Percentiles rank a stretch among this genome's conserved stretches.
These are phyloP conservation scores for Aromia moschata DNA, from an alignment of 2,888 invertebrate genomes.

Conservation along the genomic window DNA sequence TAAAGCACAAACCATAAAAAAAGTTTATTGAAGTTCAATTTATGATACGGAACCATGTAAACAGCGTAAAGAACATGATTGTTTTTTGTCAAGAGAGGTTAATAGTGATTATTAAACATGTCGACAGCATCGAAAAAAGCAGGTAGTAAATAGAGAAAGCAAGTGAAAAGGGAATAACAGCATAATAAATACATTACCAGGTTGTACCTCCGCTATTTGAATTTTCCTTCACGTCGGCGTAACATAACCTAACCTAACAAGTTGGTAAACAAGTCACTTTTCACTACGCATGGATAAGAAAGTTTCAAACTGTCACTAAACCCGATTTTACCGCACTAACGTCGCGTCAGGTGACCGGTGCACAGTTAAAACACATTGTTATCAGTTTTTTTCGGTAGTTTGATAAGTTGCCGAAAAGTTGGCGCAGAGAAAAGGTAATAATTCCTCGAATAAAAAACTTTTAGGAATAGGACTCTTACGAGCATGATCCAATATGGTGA, in stretches of 20 bases:
- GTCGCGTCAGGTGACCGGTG: constrained; percentile 22
- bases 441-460: constrained; percentile 58
- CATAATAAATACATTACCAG: constrained; percentile 20
- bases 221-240: constrained; percentile 36
- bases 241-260: constrained; percentile 50
- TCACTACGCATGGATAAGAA: constrained; percentile 48
- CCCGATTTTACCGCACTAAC: constrained; percentile 33
- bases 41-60: neutral
- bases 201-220: constrained; percentile 4
- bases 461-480: constrained; percentile 55
- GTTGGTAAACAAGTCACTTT: constrained; percentile 47
- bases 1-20: too few relatives aligned
- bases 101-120: neutral
- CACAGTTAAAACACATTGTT: constrained; percentile 33
- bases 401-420: constrained; percentile 55
- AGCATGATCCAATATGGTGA: constrained; percentile 59
- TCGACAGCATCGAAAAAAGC: constrained; percentile 28
- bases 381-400: constrained; percentile 46
- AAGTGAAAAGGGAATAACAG: constrained; percentile 13
- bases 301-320: constrained; percentile 45
- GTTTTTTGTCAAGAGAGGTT: neutral
- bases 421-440: constrained; percentile 54
- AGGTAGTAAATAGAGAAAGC: constrained; percentile 9
- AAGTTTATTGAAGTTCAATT: neutral
- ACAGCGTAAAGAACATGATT: neutral